Base-by-base conservation (phyloP, 1,140 invertebrate genomes). In the Zophobas morio region DNA sequence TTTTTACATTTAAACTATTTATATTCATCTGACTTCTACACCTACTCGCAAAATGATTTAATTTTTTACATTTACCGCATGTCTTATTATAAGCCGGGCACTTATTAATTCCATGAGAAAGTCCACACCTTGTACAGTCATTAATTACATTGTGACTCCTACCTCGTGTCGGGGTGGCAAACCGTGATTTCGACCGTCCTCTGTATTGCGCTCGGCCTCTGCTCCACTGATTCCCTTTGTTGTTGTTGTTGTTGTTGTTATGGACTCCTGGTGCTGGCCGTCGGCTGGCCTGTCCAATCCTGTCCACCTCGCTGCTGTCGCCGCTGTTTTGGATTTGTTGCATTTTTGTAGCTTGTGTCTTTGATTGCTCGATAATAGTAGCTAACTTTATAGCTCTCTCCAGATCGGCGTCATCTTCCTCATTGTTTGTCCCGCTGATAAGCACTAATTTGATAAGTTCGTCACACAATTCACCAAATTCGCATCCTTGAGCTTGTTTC, bases 381-480 rank as follows among this genome's bases (percentile, higher is more conserved):
- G 63, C 60, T 47, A 82, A 53, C 33, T 72, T 33, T 33, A 82
- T 71, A 3, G 82, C 81, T 53, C 82, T 81, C 32, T 82, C 78
- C 46, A 84, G 74, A 8, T 72, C 66, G 20, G 80, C 35, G n/a
- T 79, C 76, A 70, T 82, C 80, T 51, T 57, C 54, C 35, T 78
- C 66, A 39, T 81, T 80, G 42, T 73, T 79, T 51, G 78, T 47
- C 5, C 79, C 79, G 73, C 74, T 74, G 1, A 75, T 79, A 8
- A 81, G 34, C 51, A 76, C 76, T 6, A 32, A n/a, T 63, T 66
- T 73, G 20, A 74, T 70, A 40, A 81, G 53, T 53, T 56, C 56
- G 49, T 80, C 76, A n/a, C 54, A 6, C 34, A 80, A 49, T 33
- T 74, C 57, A 2, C 42, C 71, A 6, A 80, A 73, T 70, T 81